These are phyloP conservation scores for Tenthredo notha DNA, from an alignment of 2,888 invertebrate genomes.

Conservation along the genomic window DNA sequence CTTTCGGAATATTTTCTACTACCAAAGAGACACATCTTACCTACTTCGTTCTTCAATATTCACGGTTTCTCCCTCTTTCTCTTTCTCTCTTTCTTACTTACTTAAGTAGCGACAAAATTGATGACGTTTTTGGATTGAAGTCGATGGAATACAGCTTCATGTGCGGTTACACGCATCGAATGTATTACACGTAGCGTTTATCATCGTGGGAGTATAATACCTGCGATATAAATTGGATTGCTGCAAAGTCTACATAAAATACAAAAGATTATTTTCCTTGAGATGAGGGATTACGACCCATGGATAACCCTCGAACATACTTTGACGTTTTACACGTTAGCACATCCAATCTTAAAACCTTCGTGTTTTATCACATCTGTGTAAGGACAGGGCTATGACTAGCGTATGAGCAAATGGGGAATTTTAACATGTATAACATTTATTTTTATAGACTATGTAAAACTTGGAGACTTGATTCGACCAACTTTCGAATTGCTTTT, in stretches of 20 bases:
- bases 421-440: not conserved
- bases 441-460: not conserved
- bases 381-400: not conserved
- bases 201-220: constrained; percentile 10
- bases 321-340: constrained; percentile 33
- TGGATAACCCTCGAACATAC: constrained; percentile 14
- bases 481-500: not conserved
- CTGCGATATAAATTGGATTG: constrained; percentile 21
- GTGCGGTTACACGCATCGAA: not conserved
- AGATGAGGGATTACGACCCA: constrained; percentile 20
- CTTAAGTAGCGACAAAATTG: not conserved
- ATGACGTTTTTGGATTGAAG: not conserved
- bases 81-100: too few species aligned
- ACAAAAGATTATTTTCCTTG: constrained; percentile 35
- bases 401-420: not conserved
- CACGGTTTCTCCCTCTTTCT: not conserved
- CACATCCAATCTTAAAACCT: constrained; percentile 45
- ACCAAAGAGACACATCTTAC: not conserved
- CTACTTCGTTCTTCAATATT: not conserved
- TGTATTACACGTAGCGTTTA: not conserved
- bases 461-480: not conserved
- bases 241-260: constrained; percentile 12
- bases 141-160: not conserved
- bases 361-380: constrained; percentile 32
- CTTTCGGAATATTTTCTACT: not conserved